Evolutionary conservation across 2,888 invertebrate genomes (phyloP), one percentile per base, ranked within the genome.

Genomic region (Scotopteryx bipunctaria): DNA sequence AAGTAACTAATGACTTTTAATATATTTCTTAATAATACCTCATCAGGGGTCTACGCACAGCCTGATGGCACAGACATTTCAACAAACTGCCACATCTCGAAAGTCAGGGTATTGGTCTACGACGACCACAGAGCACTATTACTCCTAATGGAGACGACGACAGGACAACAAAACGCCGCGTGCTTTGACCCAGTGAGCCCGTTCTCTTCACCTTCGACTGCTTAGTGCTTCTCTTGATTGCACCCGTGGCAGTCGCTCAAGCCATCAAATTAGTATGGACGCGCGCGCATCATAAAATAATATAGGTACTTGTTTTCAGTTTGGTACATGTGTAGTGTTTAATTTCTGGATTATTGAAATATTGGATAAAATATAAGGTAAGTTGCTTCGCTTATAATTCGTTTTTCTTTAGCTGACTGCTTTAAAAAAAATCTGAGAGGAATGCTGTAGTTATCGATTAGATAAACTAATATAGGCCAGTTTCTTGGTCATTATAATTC

Each of bases 171-270:
- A 5, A 31, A 31, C 14, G 16, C 37, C 9, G 27, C 29, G 16
- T 29, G 42, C 36, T 42, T 31, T 42, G 42, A 49, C 49, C 49
- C 31, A 48, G 21, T 47, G 35, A 19, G 36, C 19, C 27, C 47
- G 14, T 43, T 53, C 43, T 52, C 52, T 52, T 49, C 49, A 42
- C 49, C 49, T 49, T 42, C 48, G 11, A 33, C 32, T 16, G 17
- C 27, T 32, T 8, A 4, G 19, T 27, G 23, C 9, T 9, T 51
- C 13, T 19, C 31, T 5, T 8, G 52, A 19, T 2, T 43, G 53
- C 43, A 40, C 48, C 6, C 47, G 53, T 44, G 53, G 17, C 53
- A 40, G 48, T 40, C 53, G 53, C 40, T 19, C 23, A 6, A 29
- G 11, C 43, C 17, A 13, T 45, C 43, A 16, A 11, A 11, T 23